Evolutionary conservation across 2,888 invertebrate genomes (phyloP), one percentile per base, ranked within the genome.

Genomic region (Drosophila sordidapex): DNA sequence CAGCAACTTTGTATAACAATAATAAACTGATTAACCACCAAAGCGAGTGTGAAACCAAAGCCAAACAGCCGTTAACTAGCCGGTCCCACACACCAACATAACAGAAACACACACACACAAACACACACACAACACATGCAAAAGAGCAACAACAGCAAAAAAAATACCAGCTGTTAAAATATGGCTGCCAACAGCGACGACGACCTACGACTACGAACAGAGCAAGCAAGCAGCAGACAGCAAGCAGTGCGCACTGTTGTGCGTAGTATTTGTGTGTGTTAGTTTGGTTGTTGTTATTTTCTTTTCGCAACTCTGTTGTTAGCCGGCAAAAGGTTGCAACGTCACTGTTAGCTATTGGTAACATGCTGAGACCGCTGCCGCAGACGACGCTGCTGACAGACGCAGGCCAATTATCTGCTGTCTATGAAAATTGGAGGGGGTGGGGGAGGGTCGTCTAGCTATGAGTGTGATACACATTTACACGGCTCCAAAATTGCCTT

Each of bases 281-380:
- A 33, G 21, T 31, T 48, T 49, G 60, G 18, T 10, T 48, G 25
- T 33, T 53, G 36, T 35, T 62, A 7, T 46, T 49, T 18, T 56
- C 8, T 53, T 70, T 65, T 61, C 29, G 52, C 57, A 33, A 49
- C 60, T 67, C 38, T 58, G 57, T 65, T 62, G 31, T 71, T 52
- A 57, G 72, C 70, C 76, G 73, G 73, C 61, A 64, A 61, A 76
- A 57, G n/a, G 15, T 46, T 46, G 18, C 64, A 66, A 76, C 78
- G 78, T 80, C 77, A 78, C 77, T 79, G 79, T 80, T 83, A 80
- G 79, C 76, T 77, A 79, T 79, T 81, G 79, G 80, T 85, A 89
- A 81, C 78, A 81, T 78, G 75, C 82, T 69, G 72, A 81, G 76
- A 66, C 73, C 58, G 57, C 56, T 51, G 64, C 49, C 63, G 43